Conservation (phyloP, 2,113 vertebrate genomes). For the Carlito syrichta region DNA sequence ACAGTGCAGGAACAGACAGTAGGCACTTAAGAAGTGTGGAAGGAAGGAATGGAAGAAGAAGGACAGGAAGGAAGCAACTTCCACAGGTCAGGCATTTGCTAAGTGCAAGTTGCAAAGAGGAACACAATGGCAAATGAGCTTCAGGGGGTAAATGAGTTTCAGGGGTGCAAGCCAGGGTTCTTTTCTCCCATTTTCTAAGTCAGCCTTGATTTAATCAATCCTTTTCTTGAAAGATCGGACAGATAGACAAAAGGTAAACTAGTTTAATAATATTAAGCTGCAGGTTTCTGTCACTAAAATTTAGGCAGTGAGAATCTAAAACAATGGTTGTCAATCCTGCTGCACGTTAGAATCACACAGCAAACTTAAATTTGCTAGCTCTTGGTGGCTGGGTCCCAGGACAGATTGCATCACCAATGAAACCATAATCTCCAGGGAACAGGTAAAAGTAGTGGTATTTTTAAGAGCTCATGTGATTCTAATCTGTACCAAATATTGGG, state of each 20-base stretch:
- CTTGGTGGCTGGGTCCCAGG: background rate
- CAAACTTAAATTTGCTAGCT: background rate
- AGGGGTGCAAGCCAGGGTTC: background rate
- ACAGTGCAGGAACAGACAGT: background rate
- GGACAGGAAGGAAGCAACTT: no score
- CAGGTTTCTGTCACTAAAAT: background rate
- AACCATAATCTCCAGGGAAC: background rate
- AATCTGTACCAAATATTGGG: background rate
- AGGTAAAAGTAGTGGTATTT: background rate
- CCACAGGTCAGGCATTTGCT: background rate
- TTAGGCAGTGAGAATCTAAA: background rate
- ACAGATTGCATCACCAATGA: background rate
- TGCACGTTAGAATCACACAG: background rate
- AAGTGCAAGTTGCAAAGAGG: background rate
- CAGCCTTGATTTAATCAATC: background rate
- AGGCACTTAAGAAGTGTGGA: background rate
- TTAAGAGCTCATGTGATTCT: background rate
- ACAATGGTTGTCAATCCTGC: background rate
- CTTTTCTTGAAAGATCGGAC: background rate
- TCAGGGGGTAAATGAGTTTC: background rate
- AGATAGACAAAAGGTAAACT: background rate
- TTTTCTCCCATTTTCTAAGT: background rate
- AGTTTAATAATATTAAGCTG: background rate
- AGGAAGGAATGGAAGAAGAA: background rate
- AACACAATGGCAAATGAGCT: background rate